These are phyloP conservation scores for Andrena flavipes DNA, from an alignment of 2,888 invertebrate genomes.

Conservation along the genomic window DNA sequence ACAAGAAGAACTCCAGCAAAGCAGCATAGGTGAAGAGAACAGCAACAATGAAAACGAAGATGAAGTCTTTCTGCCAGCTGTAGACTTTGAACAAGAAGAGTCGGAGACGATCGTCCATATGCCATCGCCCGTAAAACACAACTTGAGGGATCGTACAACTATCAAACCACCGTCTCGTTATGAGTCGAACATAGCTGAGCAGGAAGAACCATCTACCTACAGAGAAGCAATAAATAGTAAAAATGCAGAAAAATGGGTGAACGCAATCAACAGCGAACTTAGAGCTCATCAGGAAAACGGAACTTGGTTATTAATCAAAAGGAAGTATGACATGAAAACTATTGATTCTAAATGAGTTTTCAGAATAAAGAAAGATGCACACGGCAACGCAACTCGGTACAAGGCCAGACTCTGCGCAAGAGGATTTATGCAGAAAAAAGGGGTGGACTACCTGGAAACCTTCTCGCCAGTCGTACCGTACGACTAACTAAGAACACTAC, in stretches of 20 bases:
- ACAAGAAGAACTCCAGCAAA: too few species aligned
- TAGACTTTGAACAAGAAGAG: too few species aligned
- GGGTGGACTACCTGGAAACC: neutral
- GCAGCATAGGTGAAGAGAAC: too few species aligned
- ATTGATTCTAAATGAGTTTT: neutral
- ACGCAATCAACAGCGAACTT: neutral
- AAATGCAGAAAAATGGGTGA: neutral
- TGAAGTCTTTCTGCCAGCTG: too few species aligned
- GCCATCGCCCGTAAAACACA: neutral
- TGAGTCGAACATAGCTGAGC: neutral
- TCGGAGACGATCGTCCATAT: neutral
- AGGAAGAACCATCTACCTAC: neutral
- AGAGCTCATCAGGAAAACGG: neutral
- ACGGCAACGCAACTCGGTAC: neutral
- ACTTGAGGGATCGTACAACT: neutral
- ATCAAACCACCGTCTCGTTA: neutral
- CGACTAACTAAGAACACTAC: neutral
- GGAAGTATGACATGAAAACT: neutral
- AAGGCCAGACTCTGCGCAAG: too few species aligned
- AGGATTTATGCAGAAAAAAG: neutral
- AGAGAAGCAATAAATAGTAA: neutral
- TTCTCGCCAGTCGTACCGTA: neutral
- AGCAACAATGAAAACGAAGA: too few species aligned
- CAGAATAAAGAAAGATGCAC: neutral
- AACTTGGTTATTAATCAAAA: neutral